phyloP scores from a whole-genome alignment of 1,140 invertebrate species.

The Drosophila sproati region DNA sequence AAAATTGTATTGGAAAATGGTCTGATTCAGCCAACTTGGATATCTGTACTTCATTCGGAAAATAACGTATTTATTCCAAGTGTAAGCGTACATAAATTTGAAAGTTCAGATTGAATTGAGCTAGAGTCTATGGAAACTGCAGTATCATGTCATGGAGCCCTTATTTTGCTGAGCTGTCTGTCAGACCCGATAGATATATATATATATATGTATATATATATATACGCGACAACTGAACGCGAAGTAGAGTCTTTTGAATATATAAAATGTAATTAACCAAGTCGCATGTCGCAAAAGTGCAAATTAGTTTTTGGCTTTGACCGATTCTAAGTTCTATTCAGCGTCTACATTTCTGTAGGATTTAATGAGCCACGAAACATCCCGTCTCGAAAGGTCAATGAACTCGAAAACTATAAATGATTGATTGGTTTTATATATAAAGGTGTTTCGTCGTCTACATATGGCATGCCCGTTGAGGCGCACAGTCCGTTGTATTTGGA shows the following conservation, averaged over 20 bases:
- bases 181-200: conserved; percentile 1
- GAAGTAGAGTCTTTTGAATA: conserved; percentile 39
- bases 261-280: conserved; percentile 58
- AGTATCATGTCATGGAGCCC: conserved; percentile 14
- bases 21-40: too few relatives aligned
- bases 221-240: conserved; percentile 42
- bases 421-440: background rate
- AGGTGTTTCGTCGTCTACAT: conserved; percentile 43
- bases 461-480: conserved; percentile 63
- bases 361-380: conserved; percentile 22
- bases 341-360: conserved; percentile 37
- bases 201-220: conserved; percentile 4
- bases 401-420: conserved; percentile 26
- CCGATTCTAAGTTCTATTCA: conserved; percentile 19
- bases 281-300: conserved; percentile 21
- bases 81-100: background rate
- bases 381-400: conserved; percentile 15
- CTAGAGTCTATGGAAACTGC: background rate
- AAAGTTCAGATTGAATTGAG: conserved; percentile 1
- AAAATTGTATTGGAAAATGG: too few relatives aligned
- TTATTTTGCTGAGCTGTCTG: conserved; percentile 27
- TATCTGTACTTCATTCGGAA: too few relatives aligned
- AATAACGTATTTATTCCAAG: too few relatives aligned
- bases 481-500: conserved; percentile 87
- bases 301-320: conserved; percentile 41